Evolutionary conservation across 2,888 invertebrate species (phyloP).

Genomic region (Philaethria dido): DNA sequence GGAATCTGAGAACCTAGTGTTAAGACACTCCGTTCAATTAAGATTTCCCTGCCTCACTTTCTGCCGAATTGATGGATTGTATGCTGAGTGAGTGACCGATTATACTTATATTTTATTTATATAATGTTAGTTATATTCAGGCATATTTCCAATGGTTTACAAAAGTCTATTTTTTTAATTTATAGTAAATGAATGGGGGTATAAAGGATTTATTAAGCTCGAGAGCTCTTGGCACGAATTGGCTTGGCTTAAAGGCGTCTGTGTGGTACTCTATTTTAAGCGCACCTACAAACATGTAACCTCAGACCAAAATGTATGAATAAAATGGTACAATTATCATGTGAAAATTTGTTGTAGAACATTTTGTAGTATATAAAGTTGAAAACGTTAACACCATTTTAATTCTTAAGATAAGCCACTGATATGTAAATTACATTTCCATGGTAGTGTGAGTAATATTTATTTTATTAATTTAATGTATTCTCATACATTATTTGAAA

Average conservation of each 20-base stretch:
- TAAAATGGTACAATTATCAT: not conserved
- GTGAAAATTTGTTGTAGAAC: not conserved
- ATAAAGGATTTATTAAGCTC: slow-evolving; percentile 1
- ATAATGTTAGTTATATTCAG: not conserved
- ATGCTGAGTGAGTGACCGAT: too few species aligned
- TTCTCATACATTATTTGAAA: too few species aligned
- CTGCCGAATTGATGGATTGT: too few species aligned
- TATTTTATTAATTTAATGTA: too few species aligned
- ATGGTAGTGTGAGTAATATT: too few species aligned
- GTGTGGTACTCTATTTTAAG: not conserved
- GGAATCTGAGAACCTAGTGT: too few species aligned
- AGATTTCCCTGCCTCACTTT: too few species aligned
- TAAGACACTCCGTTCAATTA: too few species aligned
- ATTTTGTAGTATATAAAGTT: too few species aligned
- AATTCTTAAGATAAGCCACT: too few species aligned
- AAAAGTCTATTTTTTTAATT: not conserved
- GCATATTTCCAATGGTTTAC: not conserved
- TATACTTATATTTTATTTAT: not conserved
- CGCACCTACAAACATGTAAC: not conserved
- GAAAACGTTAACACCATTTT: too few species aligned
- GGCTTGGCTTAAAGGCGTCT: slow-evolving; percentile 1
- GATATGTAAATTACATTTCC: too few species aligned
- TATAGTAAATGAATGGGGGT: not conserved
- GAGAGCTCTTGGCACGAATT: slow-evolving; percentile 10
- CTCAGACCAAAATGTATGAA: not conserved